Conservation (phyloP, 2,113 vertebrate genomes). For the Larimichthys crocea region DNA sequence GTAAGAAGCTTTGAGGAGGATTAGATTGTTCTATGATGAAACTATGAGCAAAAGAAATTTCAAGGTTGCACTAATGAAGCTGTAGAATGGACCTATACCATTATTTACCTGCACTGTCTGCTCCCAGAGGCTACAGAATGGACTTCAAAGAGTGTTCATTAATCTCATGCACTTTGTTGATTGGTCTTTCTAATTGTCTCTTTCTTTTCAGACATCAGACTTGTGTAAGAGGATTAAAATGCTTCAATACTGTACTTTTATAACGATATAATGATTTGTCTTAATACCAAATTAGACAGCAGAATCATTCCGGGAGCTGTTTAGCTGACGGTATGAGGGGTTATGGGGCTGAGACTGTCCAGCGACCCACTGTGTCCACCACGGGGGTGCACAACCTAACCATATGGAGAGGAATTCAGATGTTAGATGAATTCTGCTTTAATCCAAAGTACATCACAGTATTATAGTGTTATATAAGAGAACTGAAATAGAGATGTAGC, state of each 20-base stretch:
- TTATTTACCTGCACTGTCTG: constrained; percentile 41
- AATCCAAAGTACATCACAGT: constrained; percentile 23
- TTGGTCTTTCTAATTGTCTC: constrained; percentile 77
- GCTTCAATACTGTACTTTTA: constrained; percentile 47
- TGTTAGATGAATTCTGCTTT: constrained; percentile 20
- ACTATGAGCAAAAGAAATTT: constrained; percentile 28
- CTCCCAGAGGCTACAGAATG: constrained; percentile 14
- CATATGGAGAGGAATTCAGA: constrained; percentile 76
- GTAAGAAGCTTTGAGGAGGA: constrained; percentile 29
- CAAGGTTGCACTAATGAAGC: constrained; percentile 12
- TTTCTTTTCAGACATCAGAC: constrained; percentile 81
- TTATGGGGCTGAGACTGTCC: constrained; percentile 60
- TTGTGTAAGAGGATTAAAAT: constrained; percentile 81
- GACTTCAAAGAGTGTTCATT: constrained; percentile 51
- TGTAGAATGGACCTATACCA: constrained; percentile 4
- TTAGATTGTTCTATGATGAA: constrained; percentile 27
- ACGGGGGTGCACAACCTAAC: constrained; percentile 54
- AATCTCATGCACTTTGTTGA: constrained; percentile 83
- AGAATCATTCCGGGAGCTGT: constrained; percentile 43
- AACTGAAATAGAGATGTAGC: not conserved
- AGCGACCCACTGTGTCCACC: constrained; percentile 74
- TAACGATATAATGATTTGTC: constrained; percentile 66
- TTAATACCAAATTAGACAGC: constrained; percentile 61
- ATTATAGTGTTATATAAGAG: not conserved
- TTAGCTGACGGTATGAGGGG: constrained; percentile 53